Evolutionary conservation across 2,888 invertebrate species (phyloP).

Genomic region (Abrostola triplasia): DNA sequence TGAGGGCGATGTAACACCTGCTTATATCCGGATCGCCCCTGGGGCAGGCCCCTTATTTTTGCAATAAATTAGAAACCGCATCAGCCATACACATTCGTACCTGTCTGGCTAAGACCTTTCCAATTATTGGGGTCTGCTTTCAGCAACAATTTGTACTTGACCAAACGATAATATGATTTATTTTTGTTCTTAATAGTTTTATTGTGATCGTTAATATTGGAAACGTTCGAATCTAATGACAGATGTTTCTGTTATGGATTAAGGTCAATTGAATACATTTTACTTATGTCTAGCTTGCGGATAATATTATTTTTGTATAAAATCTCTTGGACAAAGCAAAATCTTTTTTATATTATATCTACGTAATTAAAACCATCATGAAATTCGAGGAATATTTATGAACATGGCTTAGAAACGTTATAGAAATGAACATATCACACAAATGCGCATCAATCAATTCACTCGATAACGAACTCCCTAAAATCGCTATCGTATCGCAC

Average conservation of each 20-base stretch:
- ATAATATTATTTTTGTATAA: conserved; percentile 37
- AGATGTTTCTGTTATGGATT: conserved; percentile 26
- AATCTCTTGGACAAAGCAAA: neutral
- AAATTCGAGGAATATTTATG: neutral
- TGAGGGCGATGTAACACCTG: conserved; percentile 62
- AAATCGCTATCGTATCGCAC: conserved; percentile 34
- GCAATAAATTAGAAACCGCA: conserved; percentile 72
- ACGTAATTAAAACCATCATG: neutral
- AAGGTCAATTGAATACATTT: conserved; percentile 21
- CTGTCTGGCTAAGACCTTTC: conserved; percentile 60
- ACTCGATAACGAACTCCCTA: conserved; percentile 11
- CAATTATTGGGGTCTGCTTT: conserved; percentile 60
- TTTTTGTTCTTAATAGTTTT: conserved; percentile 36
- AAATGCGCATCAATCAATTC: neutral
- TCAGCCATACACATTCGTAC: conserved; percentile 62
- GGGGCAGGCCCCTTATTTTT: conserved; percentile 62
- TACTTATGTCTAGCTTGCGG: conserved; percentile 15
- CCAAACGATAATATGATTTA: conserved; percentile 36
- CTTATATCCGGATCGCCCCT: conserved; percentile 53
- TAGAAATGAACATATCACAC: neutral
- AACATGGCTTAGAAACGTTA: neutral
- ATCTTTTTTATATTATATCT: no score
- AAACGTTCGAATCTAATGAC: conserved; percentile 5
- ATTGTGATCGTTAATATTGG: conserved; percentile 44
- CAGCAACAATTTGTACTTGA: conserved; percentile 53